phyloP scores from a whole-genome alignment of 2,888 invertebrate species.

The Phania funesta region DNA sequence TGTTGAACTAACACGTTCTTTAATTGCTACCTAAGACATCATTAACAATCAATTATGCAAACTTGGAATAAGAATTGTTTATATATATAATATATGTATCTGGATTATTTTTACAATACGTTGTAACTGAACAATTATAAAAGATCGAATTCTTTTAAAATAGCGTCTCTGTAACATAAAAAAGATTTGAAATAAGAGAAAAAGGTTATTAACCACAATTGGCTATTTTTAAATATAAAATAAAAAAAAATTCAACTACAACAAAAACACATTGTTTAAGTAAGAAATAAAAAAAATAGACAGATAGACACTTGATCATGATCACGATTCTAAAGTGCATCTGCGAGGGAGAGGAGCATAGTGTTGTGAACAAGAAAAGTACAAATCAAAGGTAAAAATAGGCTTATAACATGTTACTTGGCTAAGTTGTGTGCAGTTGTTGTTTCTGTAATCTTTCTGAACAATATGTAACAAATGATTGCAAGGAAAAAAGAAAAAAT shows the following conservation, averaged over 20 bases:
- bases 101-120: too few relatives aligned
- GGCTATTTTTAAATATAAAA: slow-evolving; percentile 62
- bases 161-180: slow-evolving; percentile 1
- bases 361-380: slow-evolving; percentile 30
- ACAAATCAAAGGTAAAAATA: slow-evolving; percentile 21
- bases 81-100: too few relatives aligned
- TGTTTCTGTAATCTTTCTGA: background rate
- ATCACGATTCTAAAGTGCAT: slow-evolving; percentile 41
- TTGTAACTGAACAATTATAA: background rate
- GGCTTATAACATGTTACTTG: slow-evolving; percentile 8
- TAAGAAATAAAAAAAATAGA: slow-evolving; percentile 28
- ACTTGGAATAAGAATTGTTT: too few relatives aligned
- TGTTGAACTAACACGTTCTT: too few relatives aligned
- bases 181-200: slow-evolving; percentile 34
- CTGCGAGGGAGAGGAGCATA: slow-evolving; percentile 20
- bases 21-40: too few relatives aligned
- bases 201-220: slow-evolving; percentile 65
- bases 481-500: slow-evolving; percentile 17
- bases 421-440: slow-evolving; percentile 10
- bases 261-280: slow-evolving; percentile 18
- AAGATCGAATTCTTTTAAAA: background rate
- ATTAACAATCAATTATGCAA: too few relatives aligned
- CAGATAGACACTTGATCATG: slow-evolving; percentile 33
- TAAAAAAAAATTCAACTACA: slow-evolving; percentile 18
- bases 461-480: slow-evolving; percentile 21